Evolutionary conservation across 2,797 vertebrate species (phyloP), one percentile per base, ranked within the genome.

Genomic region (Paratrypauchen microcephalus): DNA sequence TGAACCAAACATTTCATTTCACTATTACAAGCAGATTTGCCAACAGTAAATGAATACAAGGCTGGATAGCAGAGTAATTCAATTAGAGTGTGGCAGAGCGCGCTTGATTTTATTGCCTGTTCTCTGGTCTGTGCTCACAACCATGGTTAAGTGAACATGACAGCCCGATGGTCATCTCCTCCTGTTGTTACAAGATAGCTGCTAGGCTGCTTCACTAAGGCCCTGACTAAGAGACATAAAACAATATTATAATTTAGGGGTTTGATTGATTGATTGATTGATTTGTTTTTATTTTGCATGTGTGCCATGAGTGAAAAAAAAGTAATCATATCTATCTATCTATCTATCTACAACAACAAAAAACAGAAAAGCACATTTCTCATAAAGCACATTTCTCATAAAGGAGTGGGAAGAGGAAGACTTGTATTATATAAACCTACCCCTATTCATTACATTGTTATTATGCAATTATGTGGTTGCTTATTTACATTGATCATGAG

Each of bases 171-270:
- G 79, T 85, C 85, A 80, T 86, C 86, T 87, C 81, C 78, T 61
- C 71, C 73, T 78, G 89, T 91, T 91, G 88, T 89, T 91, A 92
- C 90, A 85, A 88, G 88, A 79, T 80, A 75, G 80, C 83, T 81
- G 82, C 86, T 87, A 81, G 79, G 78, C 76, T 77, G 84, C 78
- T 80, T 84, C 86, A 72, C 75, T 85, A 85, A 82, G 75, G 65
- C 59, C 50, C 66, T 32, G 52, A 72, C 57, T 80, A 86, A 76
- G 67, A 82, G 76, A 76, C 83, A 82, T 83, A 78, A 80, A 83
- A 86, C 69, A 81, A 84, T 81, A 68, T 82, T 86, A 80, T 66
- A 75, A 86, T 85, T 82, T 36, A 36, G 32, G 30, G 30, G 30
- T 32, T 32, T 32, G 30, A 32, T 32, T 32, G 30, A 32, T 7